Base-by-base conservation (phyloP, 2,113 vertebrate genomes). In the Tretioscincus oriximinensis region DNA sequence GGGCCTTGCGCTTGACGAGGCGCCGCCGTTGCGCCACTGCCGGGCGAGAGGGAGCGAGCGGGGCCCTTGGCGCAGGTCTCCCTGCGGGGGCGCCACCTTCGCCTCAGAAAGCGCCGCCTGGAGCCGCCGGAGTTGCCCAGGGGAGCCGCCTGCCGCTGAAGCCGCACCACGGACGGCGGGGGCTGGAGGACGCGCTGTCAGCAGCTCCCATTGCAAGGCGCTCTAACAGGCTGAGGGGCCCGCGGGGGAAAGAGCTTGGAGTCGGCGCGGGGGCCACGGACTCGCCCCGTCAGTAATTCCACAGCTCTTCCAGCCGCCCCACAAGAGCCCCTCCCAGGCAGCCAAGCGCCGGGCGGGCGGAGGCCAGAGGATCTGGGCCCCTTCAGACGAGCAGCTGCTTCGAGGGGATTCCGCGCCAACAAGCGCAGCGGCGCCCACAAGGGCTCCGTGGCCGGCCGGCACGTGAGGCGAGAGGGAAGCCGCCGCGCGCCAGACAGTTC, bases 1-100 rank as follows among this genome's bases (percentile, higher is more conserved):
- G 82, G 84, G 78, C 74, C 80, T 85, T 4, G 81, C 5, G n/a
- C 70, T 76, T 68, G 45, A 58, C 51, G 21, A n/a, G n/a, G n/a
- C n/a, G n/a, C n/a, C 51, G 45, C 45, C 29, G 77, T 29, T 41
- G 66, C 77, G 29, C 66, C 77, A 41, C 21, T 16, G 47, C 64
- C 64, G 26, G 64, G 26, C 26, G 64, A 28, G 64, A 45, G 5
- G 31, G 7, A 29, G 7, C 26, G 20, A 18, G 76, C 9, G 24
- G 77, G 9, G 77, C 77, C 5, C 21, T 3, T n/a, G 20, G 28
- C 7, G 7, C 7, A 41, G 49, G 60, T 41, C 54, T 18, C 54
- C 54, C 54, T 4, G 49, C 11, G 54, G 12, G 18, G 9, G 49
- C 49, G 49, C 49, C 12, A 9, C 12, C 49, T 51, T 14, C 9